These are phyloP conservation scores for Grallaria varia DNA, from an alignment of 2,113 vertebrate species.

Conservation along the genomic window DNA sequence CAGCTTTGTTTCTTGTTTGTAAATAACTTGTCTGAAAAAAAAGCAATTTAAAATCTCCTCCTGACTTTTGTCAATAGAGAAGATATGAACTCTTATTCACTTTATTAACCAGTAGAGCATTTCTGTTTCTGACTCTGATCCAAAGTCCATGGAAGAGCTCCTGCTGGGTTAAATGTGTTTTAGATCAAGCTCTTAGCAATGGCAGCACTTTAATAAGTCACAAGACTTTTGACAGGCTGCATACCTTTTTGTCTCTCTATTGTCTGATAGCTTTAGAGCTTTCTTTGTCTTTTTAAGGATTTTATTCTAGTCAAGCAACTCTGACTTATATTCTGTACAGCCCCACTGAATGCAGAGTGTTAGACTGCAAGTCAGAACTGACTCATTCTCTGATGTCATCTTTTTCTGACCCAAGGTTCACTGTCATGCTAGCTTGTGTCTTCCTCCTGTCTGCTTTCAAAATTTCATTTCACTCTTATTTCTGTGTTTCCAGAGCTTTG, in stretches of 20 bases:
- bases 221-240: neutral
- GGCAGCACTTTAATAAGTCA: neutral
- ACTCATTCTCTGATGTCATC: neutral
- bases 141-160: neutral
- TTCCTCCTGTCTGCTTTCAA: neutral
- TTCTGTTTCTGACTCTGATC: neutral
- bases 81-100: neutral
- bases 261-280: neutral
- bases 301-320: neutral
- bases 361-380: neutral
- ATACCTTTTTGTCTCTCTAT: neutral
- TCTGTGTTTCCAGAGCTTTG: conserved; percentile 11
- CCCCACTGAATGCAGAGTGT: neutral
- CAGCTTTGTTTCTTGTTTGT: neutral
- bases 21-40: neutral
- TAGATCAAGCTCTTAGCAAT: neutral
- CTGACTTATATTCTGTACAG: neutral
- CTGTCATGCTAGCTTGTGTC: neutral
- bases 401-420: conserved; percentile 14
- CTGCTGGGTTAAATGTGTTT: neutral
- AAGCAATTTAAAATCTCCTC: neutral
- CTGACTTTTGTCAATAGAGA: neutral
- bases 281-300: conserved; percentile 15
- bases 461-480: conserved; percentile 3
- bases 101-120: neutral